These are phyloP conservation scores for Enhydra lutris DNA, from an alignment of 2,113 vertebrate genomes.

Conservation along the genomic window DNA sequence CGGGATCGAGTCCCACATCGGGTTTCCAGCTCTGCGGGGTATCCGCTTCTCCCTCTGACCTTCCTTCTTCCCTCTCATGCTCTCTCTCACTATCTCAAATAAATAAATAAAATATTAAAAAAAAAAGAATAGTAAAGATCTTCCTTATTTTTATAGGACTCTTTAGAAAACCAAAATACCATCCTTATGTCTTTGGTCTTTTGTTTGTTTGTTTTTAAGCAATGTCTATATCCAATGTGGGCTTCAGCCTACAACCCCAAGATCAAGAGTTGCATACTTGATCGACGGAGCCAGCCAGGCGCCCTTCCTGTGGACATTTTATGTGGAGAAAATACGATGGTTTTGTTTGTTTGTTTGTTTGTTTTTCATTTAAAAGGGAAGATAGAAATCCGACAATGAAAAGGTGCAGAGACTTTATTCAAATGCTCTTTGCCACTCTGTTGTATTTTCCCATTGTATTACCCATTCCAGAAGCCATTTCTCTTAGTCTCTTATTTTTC, in stretches of 20 bases:
- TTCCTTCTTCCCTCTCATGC: too few relatives aligned
- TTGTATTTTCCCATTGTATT: background rate
- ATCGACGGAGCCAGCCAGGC: background rate
- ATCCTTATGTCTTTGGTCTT: background rate
- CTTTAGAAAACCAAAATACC: background rate
- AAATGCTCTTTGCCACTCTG: background rate
- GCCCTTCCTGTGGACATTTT: background rate
- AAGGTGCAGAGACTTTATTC: background rate
- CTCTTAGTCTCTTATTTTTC: background rate
- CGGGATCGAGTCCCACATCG: too few relatives aligned
- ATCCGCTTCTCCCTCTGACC: too few relatives aligned
- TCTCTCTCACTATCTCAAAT: too few relatives aligned
- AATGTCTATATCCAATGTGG: background rate
- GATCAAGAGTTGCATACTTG: background rate
- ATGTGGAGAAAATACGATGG: background rate
- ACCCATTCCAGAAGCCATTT: background rate
- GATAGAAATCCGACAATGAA: background rate
- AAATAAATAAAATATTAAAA: too few relatives aligned
- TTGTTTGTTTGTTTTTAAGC: background rate
- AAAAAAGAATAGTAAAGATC: background rate
- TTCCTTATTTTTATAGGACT: background rate
- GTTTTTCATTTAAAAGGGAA: background rate
- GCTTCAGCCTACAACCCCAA: background rate
- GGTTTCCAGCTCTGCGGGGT: too few relatives aligned
- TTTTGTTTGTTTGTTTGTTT: background rate